Evolutionary conservation across 2,797 vertebrate genomes (phyloP), one percentile per base, ranked within the genome.

Genomic region (Periophthalmus magnuspinnatus): DNA sequence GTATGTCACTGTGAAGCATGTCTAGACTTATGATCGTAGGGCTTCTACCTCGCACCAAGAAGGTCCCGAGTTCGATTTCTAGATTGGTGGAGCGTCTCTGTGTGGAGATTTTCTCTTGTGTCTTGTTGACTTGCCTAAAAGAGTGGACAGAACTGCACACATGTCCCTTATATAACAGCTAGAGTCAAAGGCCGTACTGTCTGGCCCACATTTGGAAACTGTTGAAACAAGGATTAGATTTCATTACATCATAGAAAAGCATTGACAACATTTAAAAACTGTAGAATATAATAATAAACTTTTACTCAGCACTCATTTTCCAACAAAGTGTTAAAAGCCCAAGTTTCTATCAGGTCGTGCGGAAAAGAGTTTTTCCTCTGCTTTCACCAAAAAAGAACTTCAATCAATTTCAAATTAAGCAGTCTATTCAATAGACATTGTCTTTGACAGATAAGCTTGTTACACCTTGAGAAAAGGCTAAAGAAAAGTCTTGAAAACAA

Each of bases 331-430:
- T 84, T 84, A 81, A 86, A 82, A 79, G 82, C 55, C 77, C 61
- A 69, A 78, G 67, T 77, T 75, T 80, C 78, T 75, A 79, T 81
- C 71, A 41, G 72, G 74, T 79, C 80, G n/a, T 67, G 75, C 48
- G 71, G 84, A 84, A 84, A 82, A 75, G 65, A 77, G 56, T 76
- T 83, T 81, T 68, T 57, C 45, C 74, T 71, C 22, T 34, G 57
- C 65, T 76, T 77, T 81, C 79, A 84, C 70, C 69, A 76, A 91
- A 87, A 41, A 89, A 79, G 79, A 88, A 88, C 83, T 84, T 83
- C 83, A 91, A 92, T 93, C 91, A 90, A 92, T 92, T 92, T 89
- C 81, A 89, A 91, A 93, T 93, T 89, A 91, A 90, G 83, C 84
- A 85, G 81, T 90, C 85, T 80, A 82, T 88, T 92, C 87, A 85